Evolutionary conservation across 2,888 invertebrate species (phyloP).

Genomic region (Hartigia nigra): DNA sequence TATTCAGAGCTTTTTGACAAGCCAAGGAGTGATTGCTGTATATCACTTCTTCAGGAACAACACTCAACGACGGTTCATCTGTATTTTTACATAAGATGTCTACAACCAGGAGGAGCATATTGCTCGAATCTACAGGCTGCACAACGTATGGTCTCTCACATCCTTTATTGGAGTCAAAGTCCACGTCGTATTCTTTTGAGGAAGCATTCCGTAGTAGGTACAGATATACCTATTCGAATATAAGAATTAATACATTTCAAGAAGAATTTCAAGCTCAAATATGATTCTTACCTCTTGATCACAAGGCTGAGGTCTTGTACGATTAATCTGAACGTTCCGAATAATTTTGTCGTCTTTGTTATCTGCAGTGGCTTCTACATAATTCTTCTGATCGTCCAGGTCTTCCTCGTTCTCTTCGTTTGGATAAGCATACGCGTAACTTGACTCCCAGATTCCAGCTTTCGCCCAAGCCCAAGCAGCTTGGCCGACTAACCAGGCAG

Average conservation of each 20-base stretch:
- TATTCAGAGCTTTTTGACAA: slow-evolving; percentile 71
- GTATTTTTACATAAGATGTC: slow-evolving; percentile 71
- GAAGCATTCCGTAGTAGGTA: slow-evolving; percentile 62
- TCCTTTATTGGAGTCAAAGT: slow-evolving; percentile 32
- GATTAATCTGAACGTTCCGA: slow-evolving; percentile 75
- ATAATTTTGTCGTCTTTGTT: slow-evolving; percentile 69
- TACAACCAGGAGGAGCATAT: slow-evolving; percentile 83
- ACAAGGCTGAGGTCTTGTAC: slow-evolving; percentile 87
- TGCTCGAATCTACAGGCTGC: slow-evolving; percentile 80
- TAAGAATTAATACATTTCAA: neutral
- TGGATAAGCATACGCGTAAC: slow-evolving; percentile 47
- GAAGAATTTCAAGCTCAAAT: neutral
- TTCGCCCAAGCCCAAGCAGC: slow-evolving; percentile 51
- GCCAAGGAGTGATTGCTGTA: slow-evolving; percentile 71
- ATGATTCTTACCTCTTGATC: slow-evolving; percentile 74
- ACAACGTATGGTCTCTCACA: slow-evolving; percentile 75
- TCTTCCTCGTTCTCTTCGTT: slow-evolving; percentile 43
- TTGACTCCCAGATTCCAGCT: slow-evolving; percentile 51
- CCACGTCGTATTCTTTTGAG: slow-evolving; percentile 47
- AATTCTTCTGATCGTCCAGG: slow-evolving; percentile 39
- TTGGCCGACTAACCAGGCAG: slow-evolving; percentile 56
- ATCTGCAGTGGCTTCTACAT: slow-evolving; percentile 45
- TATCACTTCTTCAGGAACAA: slow-evolving; percentile 65
- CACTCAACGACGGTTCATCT: slow-evolving; percentile 66
- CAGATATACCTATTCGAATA: slow-evolving; percentile 56